A percentile compares a stretch with the other conserved stretches of the same genome.
Conservation (phyloP, 2,113 vertebrate species). For the Carlito syrichta region DNA sequence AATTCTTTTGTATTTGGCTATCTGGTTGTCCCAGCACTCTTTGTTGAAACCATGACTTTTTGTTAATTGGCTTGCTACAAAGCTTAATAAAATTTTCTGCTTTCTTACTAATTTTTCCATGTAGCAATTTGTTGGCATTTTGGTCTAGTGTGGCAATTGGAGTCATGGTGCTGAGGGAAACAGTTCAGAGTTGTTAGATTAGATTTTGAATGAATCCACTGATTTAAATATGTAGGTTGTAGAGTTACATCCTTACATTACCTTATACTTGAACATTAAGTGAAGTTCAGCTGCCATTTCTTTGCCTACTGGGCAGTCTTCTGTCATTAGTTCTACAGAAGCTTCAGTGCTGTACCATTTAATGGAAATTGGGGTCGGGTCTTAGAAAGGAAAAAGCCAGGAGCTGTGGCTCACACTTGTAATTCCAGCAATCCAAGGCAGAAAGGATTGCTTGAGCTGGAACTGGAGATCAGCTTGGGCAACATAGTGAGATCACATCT, state of each 20-base stretch:
- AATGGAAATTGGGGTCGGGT: neutral
- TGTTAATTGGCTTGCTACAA: conserved; percentile 3
- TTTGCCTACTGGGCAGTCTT: neutral
- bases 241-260: neutral
- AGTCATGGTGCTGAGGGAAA: neutral
- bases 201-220: conserved; percentile 17
- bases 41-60: neutral
- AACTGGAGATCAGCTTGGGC: no score
- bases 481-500: no score
- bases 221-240: neutral
- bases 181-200: neutral
- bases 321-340: neutral
- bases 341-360: neutral
- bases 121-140: neutral
- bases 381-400: no score
- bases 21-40: neutral
- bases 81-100: neutral
- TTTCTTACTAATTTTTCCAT: neutral
- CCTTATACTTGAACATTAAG: neutral
- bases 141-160: neutral
- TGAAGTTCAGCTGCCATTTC: neutral
- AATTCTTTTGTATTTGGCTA: neutral
- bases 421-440: no score
- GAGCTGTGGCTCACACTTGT: no score
- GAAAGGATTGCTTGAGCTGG: no score